Conservation (phyloP, 2,797 vertebrate species). For the Ibycter americanus region DNA sequence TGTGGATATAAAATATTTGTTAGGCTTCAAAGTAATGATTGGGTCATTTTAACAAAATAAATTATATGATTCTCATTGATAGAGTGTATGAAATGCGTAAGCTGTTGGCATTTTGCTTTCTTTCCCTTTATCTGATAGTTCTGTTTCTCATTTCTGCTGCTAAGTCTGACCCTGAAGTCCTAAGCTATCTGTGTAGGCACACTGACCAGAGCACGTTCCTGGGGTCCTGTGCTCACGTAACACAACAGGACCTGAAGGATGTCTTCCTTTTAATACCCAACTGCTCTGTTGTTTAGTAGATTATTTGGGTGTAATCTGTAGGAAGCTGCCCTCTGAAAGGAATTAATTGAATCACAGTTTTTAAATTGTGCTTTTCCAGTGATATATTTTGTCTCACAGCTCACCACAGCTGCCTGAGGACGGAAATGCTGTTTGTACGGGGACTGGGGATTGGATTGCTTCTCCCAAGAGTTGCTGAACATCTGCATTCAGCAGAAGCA, state of each 20-base stretch:
- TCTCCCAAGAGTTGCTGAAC: not conserved
- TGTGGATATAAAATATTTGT: not conserved
- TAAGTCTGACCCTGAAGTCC: not conserved
- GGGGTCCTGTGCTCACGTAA: not conserved
- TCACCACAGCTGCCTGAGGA: not conserved
- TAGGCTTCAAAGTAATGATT: not conserved
- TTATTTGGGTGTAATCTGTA: not conserved
- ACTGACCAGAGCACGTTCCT: not conserved
- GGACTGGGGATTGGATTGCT: too few relatives aligned
- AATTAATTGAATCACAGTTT: not conserved
- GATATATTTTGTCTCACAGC: not conserved
- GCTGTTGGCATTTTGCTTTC: not conserved
- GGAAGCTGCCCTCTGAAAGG: not conserved
- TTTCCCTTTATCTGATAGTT: not conserved
- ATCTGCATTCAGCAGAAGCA: not conserved
- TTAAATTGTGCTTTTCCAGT: not conserved
- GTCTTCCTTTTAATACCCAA: not conserved
- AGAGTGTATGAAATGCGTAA: not conserved
- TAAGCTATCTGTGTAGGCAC: not conserved
- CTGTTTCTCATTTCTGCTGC: not conserved
- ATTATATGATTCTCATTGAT: not conserved
- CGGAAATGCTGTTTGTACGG: not conserved
- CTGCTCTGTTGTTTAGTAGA: rapidly evolving
- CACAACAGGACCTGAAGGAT: not conserved
- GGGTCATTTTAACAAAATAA: not conserved